Conservation (phyloP, 1,140 invertebrate genomes). For the Drosophila fuyamai region DNA sequence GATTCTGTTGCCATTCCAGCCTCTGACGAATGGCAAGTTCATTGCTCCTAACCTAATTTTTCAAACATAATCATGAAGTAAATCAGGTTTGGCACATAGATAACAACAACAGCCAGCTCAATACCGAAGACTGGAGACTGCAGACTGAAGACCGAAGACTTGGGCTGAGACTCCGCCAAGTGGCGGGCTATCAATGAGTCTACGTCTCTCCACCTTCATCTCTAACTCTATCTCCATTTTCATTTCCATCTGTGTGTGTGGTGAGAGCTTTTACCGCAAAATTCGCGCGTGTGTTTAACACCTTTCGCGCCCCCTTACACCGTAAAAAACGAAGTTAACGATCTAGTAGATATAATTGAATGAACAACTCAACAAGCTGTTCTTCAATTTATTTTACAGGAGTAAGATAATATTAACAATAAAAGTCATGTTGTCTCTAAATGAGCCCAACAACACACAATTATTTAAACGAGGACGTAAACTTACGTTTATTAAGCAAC, state of each 20-base stretch:
- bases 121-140: slow-evolving; percentile 11
- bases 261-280: slow-evolving; percentile 80
- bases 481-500: too few species aligned
- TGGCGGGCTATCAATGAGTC: slow-evolving; percentile 57
- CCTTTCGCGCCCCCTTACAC: slow-evolving; percentile 65
- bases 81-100: slow-evolving; percentile 83
- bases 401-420: neutral
- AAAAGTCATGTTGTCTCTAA: too few species aligned
- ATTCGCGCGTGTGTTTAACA: slow-evolving; percentile 78
- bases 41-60: slow-evolving; percentile 85
- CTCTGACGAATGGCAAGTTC: slow-evolving; percentile 78
- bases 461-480: too few species aligned
- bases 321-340: neutral
- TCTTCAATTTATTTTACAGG: neutral
- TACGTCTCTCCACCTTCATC: slow-evolving; percentile 28
- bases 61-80: slow-evolving; percentile 84
- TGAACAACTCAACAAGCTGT: too few species aligned
- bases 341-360: too few species aligned
- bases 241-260: slow-evolving; percentile 25
- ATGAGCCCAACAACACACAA: too few species aligned
- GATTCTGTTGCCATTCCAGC: slow-evolving; percentile 51
- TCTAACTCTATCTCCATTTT: slow-evolving; percentile 16
- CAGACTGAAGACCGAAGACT: slow-evolving; percentile 28
- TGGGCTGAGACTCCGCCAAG: slow-evolving; percentile 45
- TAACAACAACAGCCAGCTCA: slow-evolving; percentile 62